Evolutionary conservation across 2,797 vertebrate genomes (phyloP), one percentile per base, ranked within the genome.

Genomic region (Eulemur mongoz): DNA sequence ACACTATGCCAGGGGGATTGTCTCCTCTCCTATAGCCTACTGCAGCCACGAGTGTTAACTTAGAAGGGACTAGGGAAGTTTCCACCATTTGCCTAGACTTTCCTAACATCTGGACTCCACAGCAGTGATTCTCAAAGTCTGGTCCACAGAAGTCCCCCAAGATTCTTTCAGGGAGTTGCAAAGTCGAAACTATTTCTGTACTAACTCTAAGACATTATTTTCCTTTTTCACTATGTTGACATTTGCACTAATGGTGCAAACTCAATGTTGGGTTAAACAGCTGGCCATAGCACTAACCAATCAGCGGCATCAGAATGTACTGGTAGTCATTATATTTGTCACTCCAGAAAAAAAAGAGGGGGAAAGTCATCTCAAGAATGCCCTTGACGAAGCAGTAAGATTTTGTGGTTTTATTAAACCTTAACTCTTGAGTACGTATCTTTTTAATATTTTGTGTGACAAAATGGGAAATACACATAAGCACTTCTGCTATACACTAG

Each of bases 401-500:
- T 57, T 92, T 89, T 76, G 1, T 91, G n/a, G 45, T 72, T 91
- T 89, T 75, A 79, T 61, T 90, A 75, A 89, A 92, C 76, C 75
- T 78, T 50, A 8, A 82, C 22, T 25, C 45, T 22, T 93, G 27
- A 30, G 15, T 73, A 79, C 22, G 67, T 4, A 57, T 40, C 45
- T 83, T 79, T 87, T 45, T 70, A 59, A 73, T 86, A 59, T 79
- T 63, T 65, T 89, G 22, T 80, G 23, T 80, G 15, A 84, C 72
- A 85, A 91, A 89, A 91, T 32, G 22, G 14, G n/a, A 95, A 90
- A 32, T 48, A 87, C 61, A 94, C 43, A 92, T 86, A 87, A 94
- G 43, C 54, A 95, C 43, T 86, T 70, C 76, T 76, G 32, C 32
- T 78, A 12, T 15, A 84, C 13, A 81, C 32, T 50, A 32, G 38